These are phyloP conservation scores for Sylvicapra grimmia DNA, from an alignment of 2,113 vertebrate species.

Conservation along the genomic window DNA sequence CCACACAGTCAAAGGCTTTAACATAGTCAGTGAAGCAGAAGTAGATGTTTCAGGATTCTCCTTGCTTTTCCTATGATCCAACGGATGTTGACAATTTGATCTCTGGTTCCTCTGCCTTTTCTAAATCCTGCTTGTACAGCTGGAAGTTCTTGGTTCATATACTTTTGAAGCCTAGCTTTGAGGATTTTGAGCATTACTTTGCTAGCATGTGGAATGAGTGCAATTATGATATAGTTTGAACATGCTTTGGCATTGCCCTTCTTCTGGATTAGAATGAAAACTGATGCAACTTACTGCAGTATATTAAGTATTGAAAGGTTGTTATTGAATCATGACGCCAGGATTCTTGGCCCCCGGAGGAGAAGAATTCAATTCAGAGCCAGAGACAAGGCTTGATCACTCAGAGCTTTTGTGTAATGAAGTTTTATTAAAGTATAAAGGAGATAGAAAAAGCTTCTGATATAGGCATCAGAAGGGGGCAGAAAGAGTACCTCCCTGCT, in stretches of 20 bases:
- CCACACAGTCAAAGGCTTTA: neutral
- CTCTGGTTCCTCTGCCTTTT: neutral
- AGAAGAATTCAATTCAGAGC: too few species aligned
- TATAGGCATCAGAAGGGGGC: too few species aligned
- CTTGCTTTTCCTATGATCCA: neutral
- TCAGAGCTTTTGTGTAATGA: too few species aligned
- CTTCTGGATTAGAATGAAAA: neutral
- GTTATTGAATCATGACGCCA: rapidly evolving
- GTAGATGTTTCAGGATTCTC: neutral
- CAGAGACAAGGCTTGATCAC: too few species aligned
- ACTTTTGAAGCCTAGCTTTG: neutral
- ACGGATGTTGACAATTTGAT: neutral
- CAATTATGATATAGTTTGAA: neutral
- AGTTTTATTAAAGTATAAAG: too few species aligned
- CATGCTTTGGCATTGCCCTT: neutral
- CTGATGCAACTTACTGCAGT: neutral
- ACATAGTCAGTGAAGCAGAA: neutral
- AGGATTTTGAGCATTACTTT: neutral
- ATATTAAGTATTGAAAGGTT: neutral
- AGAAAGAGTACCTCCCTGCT: too few species aligned
- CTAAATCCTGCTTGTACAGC: neutral
- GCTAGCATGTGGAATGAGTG: neutral
- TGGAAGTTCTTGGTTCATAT: neutral
- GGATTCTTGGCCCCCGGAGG: too few species aligned
- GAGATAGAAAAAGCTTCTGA: too few species aligned